Conservation (phyloP, 2,797 vertebrate genomes). For the Adelosebastes latens region DNA sequence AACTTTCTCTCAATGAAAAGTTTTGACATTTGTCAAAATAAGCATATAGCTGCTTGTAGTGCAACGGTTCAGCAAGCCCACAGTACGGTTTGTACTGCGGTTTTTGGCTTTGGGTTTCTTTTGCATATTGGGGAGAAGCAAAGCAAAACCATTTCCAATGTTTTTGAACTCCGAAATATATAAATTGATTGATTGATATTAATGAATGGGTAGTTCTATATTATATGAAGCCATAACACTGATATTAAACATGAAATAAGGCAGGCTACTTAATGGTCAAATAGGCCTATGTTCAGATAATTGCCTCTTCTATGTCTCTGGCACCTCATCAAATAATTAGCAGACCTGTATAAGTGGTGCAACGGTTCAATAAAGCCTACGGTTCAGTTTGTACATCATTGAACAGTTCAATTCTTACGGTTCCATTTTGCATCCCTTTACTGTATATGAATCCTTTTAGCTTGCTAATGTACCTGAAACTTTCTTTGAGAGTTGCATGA, state of each 20-base stretch:
- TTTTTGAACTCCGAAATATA: too few relatives aligned
- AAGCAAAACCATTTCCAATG: too few relatives aligned
- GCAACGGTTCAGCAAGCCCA: too few relatives aligned
- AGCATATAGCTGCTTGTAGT: neutral
- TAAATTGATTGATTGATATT: too few relatives aligned
- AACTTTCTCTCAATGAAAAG: neutral
- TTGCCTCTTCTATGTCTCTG: neutral
- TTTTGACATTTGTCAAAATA: neutral
- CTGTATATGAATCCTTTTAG: neutral
- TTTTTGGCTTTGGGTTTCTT: too few relatives aligned
- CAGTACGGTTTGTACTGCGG: too few relatives aligned
- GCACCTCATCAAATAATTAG: neutral
- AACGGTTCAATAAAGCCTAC: neutral
- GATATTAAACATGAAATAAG: too few relatives aligned
- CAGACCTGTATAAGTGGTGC: neutral
- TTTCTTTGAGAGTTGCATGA: slow-evolving; percentile 7
- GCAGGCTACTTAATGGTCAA: neutral
- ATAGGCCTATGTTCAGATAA: neutral
- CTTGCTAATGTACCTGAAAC: neutral
- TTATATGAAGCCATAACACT: too few relatives aligned
- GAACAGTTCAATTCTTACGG: neutral
- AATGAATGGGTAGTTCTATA: too few relatives aligned
- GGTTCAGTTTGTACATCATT: neutral
- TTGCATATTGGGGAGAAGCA: too few relatives aligned
- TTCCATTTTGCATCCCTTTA: neutral